Evolutionary conservation across 2,797 vertebrate genomes (phyloP).

Genomic region (Gallinago nigripennis): DNA sequence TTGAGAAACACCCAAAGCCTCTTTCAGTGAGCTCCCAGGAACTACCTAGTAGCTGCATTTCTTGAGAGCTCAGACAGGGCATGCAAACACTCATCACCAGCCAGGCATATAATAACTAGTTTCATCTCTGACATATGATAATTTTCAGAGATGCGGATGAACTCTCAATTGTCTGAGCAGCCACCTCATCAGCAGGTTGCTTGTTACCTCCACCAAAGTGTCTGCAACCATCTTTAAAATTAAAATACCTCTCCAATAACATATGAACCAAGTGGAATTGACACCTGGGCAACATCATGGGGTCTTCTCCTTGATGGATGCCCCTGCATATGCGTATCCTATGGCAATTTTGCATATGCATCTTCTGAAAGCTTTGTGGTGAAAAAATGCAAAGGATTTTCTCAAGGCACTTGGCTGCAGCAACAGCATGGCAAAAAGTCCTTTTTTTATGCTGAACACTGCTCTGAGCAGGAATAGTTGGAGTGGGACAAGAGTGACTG

Average conservation of each 20-base stretch:
- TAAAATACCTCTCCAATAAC: background rate
- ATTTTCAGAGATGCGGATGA: background rate
- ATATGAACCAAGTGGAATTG: background rate
- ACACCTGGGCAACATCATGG: background rate
- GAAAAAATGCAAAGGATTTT: background rate
- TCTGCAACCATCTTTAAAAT: background rate
- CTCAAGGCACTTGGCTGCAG: background rate
- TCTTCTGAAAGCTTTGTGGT: background rate
- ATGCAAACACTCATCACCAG: background rate
- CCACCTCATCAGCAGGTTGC: background rate
- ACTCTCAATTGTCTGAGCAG: background rate
- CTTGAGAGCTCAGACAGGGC: background rate
- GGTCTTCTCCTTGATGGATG: background rate
- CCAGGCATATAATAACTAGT: background rate
- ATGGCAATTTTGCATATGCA: accelerated
- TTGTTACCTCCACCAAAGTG: background rate
- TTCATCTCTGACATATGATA: background rate
- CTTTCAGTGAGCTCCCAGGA: background rate
- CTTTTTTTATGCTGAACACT: background rate
- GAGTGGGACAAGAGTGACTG: background rate
- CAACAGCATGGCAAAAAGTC: background rate
- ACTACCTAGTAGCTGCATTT: background rate
- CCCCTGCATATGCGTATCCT: background rate
- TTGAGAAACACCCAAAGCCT: background rate
- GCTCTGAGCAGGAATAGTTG: background rate